Base-by-base conservation (phyloP, 2,888 invertebrate genomes). In the Cyclophora albipunctata region DNA sequence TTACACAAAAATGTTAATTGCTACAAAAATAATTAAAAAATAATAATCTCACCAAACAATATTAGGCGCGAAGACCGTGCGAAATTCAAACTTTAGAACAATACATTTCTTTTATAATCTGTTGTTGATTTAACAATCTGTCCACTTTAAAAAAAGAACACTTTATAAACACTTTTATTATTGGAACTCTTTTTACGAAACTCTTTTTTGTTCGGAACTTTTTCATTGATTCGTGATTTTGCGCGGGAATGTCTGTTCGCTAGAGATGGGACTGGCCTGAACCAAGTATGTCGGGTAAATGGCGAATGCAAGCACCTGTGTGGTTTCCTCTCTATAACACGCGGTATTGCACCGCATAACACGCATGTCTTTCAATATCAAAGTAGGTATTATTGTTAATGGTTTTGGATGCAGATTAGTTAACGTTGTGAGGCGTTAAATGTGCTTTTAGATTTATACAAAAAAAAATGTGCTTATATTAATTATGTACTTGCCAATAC, bases 261-360 rank as follows among this genome's bases (percentile, higher is more conserved):
- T 5, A 5, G 37, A 4, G 5, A 37, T 37, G 37, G 37, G 37
- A 76, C 84, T 79, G 75, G 71, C 68, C 75, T 66, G 74, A 67
- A 60, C 81, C 78, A 76, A 82, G 86, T 71, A 75, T 76, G 78
- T 78, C 74, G 75, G 70, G 69, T 81, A 84, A 85, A 84, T 86
- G 86, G 78, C 83, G 70, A 69, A 58, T 67, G 64, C 65, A 65
- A 72, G 65, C 79, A 79, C 84, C 78, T 78, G 82, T 72, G 71
- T 69, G 62, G 20, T 47, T 65, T 64, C 69, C 62, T 66, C 71
- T 62, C 20, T 20, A 20, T 20, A 20, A 60, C 55, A 62, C 66
- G 67, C 72, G 71, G 67, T 73, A 73, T 71, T 70, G 77, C 77
- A 77, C 76, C 73, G 58, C 57, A 55, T 52, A 54, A 53, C 54